Conservation (phyloP, 1,140 invertebrate species). For the Lanistes nyassanus region DNA sequence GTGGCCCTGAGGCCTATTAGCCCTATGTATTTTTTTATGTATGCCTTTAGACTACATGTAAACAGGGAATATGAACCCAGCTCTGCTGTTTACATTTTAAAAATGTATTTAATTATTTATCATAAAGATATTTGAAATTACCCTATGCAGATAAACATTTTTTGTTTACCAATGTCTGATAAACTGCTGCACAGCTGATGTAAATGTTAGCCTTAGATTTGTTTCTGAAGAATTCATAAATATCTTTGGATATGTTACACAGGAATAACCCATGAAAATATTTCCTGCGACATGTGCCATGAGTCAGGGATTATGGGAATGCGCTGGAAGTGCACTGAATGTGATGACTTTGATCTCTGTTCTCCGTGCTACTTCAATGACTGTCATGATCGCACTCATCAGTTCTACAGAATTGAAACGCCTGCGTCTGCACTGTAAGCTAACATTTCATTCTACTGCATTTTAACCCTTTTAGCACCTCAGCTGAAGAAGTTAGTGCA, state of each 20-base stretch:
- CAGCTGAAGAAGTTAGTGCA: no score
- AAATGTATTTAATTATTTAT: neutral
- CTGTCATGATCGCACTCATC: conserved; percentile 43
- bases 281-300: conserved; percentile 41
- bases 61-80: no score
- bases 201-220: no score
- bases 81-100: neutral
- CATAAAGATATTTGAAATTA: neutral
- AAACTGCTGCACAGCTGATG: no score
- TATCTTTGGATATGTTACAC: neutral
- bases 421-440: neutral
- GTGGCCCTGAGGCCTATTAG: no score
- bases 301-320: conserved; percentile 36
- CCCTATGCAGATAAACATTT: no score
- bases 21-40: no score
- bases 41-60: no score
- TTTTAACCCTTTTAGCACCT: no score
- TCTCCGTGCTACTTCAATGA: conserved; percentile 42
- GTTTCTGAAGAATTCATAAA: neutral
- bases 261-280: conserved; percentile 41
- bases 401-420: conserved; percentile 37
- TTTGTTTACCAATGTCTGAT: no score
- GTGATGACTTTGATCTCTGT: conserved; percentile 44
- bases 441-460: neutral
- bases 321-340: conserved; percentile 45